Conservation (phyloP, 2,113 vertebrate species). For the Lethenteron reissneri region DNA sequence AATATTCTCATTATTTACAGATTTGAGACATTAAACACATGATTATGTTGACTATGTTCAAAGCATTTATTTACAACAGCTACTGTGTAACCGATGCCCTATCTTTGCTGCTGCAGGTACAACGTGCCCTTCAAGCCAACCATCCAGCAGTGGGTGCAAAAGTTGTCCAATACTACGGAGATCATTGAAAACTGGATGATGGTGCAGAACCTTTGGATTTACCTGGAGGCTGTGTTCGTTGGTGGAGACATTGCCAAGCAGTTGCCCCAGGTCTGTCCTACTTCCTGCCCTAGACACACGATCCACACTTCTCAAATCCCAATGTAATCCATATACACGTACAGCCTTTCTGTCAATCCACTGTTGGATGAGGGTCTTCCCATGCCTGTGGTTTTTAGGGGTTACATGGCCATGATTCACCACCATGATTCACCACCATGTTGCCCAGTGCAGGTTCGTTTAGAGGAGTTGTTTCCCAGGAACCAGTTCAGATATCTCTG, state of each 20-base stretch:
- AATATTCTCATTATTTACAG: no score
- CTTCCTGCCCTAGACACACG: no score
- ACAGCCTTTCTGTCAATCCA: no score
- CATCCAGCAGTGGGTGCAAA: conserved; percentile 49
- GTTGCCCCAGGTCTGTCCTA: conserved; percentile 31
- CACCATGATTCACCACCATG: no score
- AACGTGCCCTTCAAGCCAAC: conserved; percentile 34
- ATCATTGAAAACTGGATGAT: conserved; percentile 47
- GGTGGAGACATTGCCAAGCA: conserved; percentile 58
- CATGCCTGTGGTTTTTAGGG: no score
- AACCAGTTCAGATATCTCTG: no score
- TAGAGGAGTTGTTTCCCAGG: no score
- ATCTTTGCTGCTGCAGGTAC: conserved; percentile 22
- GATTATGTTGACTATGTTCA: not conserved
- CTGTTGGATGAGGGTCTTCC: no score
- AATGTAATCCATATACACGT: no score
- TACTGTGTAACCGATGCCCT: not conserved
- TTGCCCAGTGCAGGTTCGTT: no score
- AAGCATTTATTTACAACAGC: not conserved
- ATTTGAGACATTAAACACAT: not conserved
- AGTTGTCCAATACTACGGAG: conserved; percentile 38
- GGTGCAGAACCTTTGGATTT: conserved; percentile 59
- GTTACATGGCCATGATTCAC: no score
- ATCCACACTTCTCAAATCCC: no score
- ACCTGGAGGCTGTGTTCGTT: conserved; percentile 55